phyloP scores from a whole-genome alignment of 2,113 vertebrate species.

The Nothobranchius kuhntae region DNA sequence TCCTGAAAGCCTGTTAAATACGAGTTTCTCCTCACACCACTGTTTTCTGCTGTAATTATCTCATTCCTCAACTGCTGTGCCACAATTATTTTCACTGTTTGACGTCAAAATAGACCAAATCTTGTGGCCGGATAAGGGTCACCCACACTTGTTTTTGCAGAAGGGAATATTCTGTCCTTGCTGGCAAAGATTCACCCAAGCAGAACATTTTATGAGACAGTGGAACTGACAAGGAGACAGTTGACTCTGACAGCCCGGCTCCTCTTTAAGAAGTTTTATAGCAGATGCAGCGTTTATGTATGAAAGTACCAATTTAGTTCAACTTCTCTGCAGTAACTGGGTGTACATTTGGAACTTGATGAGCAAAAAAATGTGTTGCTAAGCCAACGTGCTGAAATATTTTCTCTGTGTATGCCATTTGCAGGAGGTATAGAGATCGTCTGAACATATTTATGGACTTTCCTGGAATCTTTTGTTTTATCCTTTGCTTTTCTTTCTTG shows the following conservation, averaged over 20 bases:
- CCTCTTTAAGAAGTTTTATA: conserved; percentile 31
- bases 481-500: not conserved
- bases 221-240: conserved; percentile 45
- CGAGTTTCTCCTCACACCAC: conserved; percentile 4
- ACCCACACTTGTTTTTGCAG: conserved; percentile 6
- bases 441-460: too few relatives aligned
- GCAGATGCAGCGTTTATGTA: conserved; percentile 11
- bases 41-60: conserved; percentile 50
- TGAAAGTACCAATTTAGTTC: conserved; percentile 14
- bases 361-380: not conserved
- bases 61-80: conserved; percentile 42
- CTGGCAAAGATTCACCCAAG: conserved; percentile 31
- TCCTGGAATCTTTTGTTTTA: not conserved
- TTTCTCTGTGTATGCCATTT: too few relatives aligned
- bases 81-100: conserved; percentile 14
- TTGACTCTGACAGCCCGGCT: conserved; percentile 37
- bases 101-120: conserved; percentile 42
- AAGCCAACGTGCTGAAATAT: not conserved
- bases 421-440: too few relatives aligned
- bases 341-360: conserved; percentile 9
- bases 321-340: not conserved
- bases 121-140: conserved; percentile 48
- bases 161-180: conserved; percentile 44
- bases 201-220: conserved; percentile 39
- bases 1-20: conserved; percentile 29